A percentile compares a stretch with the other conserved stretches of the same genome.
These are phyloP conservation scores for Stenodema calcarata DNA, from an alignment of 2,888 invertebrate species.

Conservation along the genomic window DNA sequence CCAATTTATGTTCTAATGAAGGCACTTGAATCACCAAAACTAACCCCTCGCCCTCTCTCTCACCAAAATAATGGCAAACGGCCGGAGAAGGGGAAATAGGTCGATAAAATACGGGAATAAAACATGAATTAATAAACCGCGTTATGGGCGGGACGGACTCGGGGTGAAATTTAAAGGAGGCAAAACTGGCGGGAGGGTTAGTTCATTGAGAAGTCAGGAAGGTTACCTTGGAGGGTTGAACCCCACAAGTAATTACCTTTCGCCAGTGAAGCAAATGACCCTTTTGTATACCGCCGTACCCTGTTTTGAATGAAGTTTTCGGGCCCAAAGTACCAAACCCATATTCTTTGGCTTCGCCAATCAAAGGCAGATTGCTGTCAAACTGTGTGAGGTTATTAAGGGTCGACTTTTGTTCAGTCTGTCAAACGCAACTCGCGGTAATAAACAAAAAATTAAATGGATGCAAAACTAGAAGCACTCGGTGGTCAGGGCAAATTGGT, in stretches of 20 bases:
- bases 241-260: conserved; percentile 40
- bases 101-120: conserved; percentile 2
- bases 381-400: conserved; percentile 9
- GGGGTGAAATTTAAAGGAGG: not conserved
- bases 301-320: conserved; percentile 19
- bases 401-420: conserved; percentile 35
- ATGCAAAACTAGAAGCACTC: not conserved
- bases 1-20: not conserved
- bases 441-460: conserved; percentile 30
- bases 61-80: not conserved
- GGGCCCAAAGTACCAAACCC: not conserved
- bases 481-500: conserved; percentile 10
- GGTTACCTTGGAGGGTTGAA: conserved; percentile 42
- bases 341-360: not conserved
- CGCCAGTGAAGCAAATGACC: not conserved
- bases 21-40: not conserved
- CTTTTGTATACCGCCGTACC: not conserved
- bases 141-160: not conserved
- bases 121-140: conserved; percentile 2
- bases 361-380: conserved; percentile 44
- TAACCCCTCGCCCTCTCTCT: not conserved
- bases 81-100: not conserved
- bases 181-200: not conserved
- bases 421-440: conserved; percentile 32
- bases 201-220: conserved; percentile 39